Evolutionary conservation across 2,888 invertebrate species (phyloP).

Genomic region (Torymus auratus): DNA sequence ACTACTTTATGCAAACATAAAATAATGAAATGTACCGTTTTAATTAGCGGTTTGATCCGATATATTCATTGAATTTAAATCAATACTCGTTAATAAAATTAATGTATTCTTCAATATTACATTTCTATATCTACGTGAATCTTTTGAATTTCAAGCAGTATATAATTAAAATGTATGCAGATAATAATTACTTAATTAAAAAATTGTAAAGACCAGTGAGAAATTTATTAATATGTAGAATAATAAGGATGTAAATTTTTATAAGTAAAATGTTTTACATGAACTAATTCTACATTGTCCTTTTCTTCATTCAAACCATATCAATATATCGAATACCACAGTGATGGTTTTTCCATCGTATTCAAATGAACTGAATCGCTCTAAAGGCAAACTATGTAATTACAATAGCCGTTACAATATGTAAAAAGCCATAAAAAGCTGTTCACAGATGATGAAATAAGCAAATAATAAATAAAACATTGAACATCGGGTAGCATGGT

Average conservation of each 20-base stretch:
- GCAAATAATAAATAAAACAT: conserved; percentile 74
- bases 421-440: conserved; percentile 18
- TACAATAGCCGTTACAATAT: not conserved
- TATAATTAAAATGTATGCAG: not conserved
- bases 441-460: conserved; percentile 67
- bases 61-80: not conserved
- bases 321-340: no score
- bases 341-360: no score
- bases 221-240: no score
- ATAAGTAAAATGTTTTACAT: no score
- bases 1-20: conserved; percentile 3
- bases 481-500: conserved; percentile 61
- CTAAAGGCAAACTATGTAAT: not conserved
- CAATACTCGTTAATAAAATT: not conserved
- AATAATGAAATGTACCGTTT: not conserved
- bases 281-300: no score
- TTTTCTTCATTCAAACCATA: no score
- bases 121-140: no score
- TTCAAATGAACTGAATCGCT: no score
- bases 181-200: not conserved
- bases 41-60: conserved; percentile 4
- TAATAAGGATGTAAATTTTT: no score
- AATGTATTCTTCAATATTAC: no score
- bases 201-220: no score
- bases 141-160: not conserved